Conservation (phyloP, 2,113 vertebrate genomes). For the Ifrita kowaldi region DNA sequence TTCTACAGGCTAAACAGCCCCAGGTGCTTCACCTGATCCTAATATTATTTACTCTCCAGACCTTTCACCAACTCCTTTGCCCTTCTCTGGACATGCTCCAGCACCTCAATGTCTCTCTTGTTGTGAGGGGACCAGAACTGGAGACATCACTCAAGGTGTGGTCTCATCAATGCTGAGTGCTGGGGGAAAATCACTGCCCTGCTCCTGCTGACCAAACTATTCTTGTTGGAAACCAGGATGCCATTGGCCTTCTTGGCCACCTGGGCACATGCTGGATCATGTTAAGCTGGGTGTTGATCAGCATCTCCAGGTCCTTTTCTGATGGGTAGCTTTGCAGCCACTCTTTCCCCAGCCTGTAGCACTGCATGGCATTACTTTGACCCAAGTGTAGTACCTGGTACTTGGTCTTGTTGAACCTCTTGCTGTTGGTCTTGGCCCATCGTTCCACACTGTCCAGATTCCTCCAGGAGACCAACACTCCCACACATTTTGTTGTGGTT, state of each 20-base stretch:
- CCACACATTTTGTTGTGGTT: neutral
- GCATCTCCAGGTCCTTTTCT: neutral
- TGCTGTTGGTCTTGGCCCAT: neutral
- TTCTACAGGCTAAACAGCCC: neutral
- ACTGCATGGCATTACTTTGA: neutral
- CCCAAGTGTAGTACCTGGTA: neutral
- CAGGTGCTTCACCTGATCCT: neutral
- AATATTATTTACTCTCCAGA: neutral
- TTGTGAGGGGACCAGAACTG: neutral
- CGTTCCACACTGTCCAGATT: fast-evolving
- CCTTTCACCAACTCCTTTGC: fast-evolving
- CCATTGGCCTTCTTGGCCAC: neutral
- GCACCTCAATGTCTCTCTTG: neutral
- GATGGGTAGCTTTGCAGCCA: neutral
- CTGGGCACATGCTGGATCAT: fast-evolving
- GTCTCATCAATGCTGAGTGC: neutral
- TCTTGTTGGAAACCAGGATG: neutral
- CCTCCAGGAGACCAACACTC: neutral
- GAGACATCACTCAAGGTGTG: fast-evolving
- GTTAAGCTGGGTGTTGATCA: neutral
- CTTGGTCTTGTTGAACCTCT: neutral
- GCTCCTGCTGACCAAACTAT: neutral
- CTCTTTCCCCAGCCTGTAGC: neutral
- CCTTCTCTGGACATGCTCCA: neutral
- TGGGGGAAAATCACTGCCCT: neutral